Evolutionary conservation across 2,888 invertebrate species (phyloP).

Genomic region (Drosophila quinaria): DNA sequence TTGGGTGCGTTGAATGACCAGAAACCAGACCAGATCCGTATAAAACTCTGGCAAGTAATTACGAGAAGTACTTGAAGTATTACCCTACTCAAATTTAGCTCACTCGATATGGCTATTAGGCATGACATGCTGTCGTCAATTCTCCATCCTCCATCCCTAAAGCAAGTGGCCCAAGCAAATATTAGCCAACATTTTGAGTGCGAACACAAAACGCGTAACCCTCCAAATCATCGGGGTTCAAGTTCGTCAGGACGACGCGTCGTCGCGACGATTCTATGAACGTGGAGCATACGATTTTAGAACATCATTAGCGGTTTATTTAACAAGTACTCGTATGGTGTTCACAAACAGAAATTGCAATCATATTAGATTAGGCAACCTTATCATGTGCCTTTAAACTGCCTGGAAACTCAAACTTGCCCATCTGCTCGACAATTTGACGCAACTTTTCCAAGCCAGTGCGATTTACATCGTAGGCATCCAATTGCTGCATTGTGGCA

Average conservation of each 20-base stretch:
- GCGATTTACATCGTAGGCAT: slow-evolving; percentile 79
- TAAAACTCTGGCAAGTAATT: slow-evolving; percentile 53
- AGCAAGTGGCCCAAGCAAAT: slow-evolving; percentile 52
- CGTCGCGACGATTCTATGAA: slow-evolving; percentile 8
- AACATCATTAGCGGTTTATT: slow-evolving; percentile 43
- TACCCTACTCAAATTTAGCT: slow-evolving; percentile 62
- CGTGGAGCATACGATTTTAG: slow-evolving; percentile 7
- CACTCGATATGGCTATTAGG: slow-evolving; percentile 70
- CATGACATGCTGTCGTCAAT: slow-evolving; percentile 68
- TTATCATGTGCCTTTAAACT: background rate
- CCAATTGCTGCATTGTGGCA: slow-evolving; percentile 75
- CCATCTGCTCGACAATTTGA: slow-evolving; percentile 68
- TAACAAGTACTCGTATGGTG: background rate
- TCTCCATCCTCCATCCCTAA: slow-evolving; percentile 11
- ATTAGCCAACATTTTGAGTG: slow-evolving; percentile 62
- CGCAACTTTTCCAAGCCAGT: slow-evolving; percentile 79
- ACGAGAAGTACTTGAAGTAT: slow-evolving; percentile 34
- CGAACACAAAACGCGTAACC: slow-evolving; percentile 57
- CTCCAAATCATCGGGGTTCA: slow-evolving; percentile 25
- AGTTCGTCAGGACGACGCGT: slow-evolving; percentile 1
- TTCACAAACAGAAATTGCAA: slow-evolving; percentile 34
- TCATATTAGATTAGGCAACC: slow-evolving; percentile 13
- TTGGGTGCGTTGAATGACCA: slow-evolving; percentile 28
- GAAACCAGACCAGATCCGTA: background rate
- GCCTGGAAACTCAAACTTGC: slow-evolving; percentile 80